Base-by-base conservation (phyloP, 1,140 invertebrate species). In the Pseudoatta argentina region DNA sequence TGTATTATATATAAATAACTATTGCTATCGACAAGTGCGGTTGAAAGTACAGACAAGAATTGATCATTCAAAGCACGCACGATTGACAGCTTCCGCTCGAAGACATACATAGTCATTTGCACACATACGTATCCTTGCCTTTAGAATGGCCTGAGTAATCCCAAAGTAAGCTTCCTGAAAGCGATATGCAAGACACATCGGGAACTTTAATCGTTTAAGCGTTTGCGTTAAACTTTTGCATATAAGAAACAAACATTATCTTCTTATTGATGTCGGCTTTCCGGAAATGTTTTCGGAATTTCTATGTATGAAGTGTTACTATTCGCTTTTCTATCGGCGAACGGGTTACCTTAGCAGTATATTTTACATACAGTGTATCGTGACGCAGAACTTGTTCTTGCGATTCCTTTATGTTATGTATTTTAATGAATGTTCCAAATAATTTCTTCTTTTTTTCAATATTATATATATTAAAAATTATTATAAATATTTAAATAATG, bases 241-340 rank as follows among this genome's bases (percentile, higher is more conserved):
- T 27, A n/a, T 79, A 67, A 79, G 76, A 78, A 67, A 27, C 21
- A 39, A 8, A 82, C n/a, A n/a, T 8, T 39, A 16, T 18, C 10
- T 16, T 24, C 64, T 53, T 14, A 18, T 16, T 30, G 53, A 24
- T 16, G 21, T 59, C 18, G n/a, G 30, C 10, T 34, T 51, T 66
- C 5, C 30, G n/a, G 3, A 53, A 79, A 79, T 55, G 12, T 24
- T n/a, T 69, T 34, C 5, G 3, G 53, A 69, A 30, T 69, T 69
- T 24, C 48, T 39, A 34, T 44, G 55, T 57, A 44, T 44, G 55
- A 16, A 30, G 8, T 61, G 4, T 51, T 76, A 3, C 14, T 10
- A 18, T 24, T 18, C 51, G 71, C 18, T 34, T 53, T 55, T 14
- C 39, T 69, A 34, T 12, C 21, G 71, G 12, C 73, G 14, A 39